Conservation (phyloP, 2,888 invertebrate species). For the Meta bourneti region DNA sequence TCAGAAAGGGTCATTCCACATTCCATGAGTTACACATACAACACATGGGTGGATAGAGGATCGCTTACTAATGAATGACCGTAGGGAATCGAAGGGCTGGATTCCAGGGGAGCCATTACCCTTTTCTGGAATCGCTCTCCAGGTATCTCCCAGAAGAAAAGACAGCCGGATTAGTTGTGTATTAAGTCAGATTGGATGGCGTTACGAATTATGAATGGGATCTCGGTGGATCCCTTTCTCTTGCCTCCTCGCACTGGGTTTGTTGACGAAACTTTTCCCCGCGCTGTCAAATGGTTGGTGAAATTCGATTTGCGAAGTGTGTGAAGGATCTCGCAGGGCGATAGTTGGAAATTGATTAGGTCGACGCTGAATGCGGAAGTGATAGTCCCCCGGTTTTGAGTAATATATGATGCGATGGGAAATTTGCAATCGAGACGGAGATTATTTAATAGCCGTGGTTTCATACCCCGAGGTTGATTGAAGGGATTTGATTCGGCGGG, state of each 20-base stretch:
- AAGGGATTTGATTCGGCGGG: not conserved
- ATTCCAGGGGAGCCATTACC: conserved; percentile 73
- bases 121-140: conserved; percentile 59
- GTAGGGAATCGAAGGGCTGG: conserved; percentile 12
- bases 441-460: too few relatives aligned
- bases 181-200: not conserved
- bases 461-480: not conserved
- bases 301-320: not conserved
- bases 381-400: too few relatives aligned
- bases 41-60: conserved; percentile 9
- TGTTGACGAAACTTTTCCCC: not conserved
- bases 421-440: too few relatives aligned
- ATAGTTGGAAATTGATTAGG: too few relatives aligned
- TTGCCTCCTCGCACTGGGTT: not conserved
- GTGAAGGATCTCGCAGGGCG: not conserved
- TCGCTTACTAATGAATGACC: conserved; percentile 73
- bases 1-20: conserved; percentile 67
- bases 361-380: too few relatives aligned
- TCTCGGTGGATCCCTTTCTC: not conserved
- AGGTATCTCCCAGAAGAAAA: conserved; percentile 50
- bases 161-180: not conserved
- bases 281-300: not conserved
- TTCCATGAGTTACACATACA: conserved; percentile 37
- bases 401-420: too few relatives aligned
- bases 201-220: conserved; percentile 56